Conservation (phyloP, 2,113 vertebrate species). For the Murina feae region DNA sequence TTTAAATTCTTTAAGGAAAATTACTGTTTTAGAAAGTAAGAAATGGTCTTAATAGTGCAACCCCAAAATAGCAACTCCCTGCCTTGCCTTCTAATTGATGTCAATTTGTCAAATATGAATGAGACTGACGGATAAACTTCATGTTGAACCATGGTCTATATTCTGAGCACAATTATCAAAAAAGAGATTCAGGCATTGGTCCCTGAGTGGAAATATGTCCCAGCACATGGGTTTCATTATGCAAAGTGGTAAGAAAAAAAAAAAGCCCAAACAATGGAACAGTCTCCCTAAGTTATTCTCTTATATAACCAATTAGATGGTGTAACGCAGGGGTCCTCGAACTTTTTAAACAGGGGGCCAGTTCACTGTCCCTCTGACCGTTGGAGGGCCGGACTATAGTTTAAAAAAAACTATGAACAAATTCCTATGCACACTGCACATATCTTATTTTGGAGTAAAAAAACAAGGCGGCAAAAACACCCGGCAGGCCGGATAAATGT, state of each 20-base stretch:
- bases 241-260: background rate
- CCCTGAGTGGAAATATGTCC: background rate
- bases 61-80: background rate
- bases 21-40: background rate
- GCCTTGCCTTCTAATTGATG: background rate
- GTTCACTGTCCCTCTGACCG: too few species aligned
- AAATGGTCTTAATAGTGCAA: background rate
- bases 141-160: background rate
- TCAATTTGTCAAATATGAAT: background rate
- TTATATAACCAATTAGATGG: background rate
- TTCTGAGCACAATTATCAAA: background rate
- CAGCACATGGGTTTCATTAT: background rate
- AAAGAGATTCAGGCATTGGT: background rate
- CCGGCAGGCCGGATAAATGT: too few species aligned
- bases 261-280: background rate
- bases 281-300: background rate
- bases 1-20: background rate
- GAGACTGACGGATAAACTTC: background rate
- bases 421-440: too few species aligned
- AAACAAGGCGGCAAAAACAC: too few species aligned
- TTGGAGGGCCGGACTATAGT: too few species aligned
- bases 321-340: too few species aligned
- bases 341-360: too few species aligned
- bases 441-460: too few species aligned
- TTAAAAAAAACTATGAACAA: too few species aligned